These are phyloP conservation scores for Acanthacorydalis orientalis DNA, from an alignment of 2,888 invertebrate genomes.

Conservation along the genomic window DNA sequence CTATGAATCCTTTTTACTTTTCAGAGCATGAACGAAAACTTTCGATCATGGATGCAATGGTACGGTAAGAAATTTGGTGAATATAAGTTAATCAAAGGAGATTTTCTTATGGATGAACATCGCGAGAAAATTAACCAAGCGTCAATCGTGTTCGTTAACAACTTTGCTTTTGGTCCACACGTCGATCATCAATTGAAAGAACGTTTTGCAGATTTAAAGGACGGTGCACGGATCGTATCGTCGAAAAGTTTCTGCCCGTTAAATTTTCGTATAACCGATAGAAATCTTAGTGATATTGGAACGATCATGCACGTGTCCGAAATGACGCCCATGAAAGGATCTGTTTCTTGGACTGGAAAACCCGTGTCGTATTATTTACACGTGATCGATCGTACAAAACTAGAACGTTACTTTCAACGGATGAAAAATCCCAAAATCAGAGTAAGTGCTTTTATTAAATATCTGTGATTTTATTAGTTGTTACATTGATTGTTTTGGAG, in stretches of 20 bases:
- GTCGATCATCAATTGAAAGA: slow-evolving; percentile 96
- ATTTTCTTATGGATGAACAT: slow-evolving; percentile 84
- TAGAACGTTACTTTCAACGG: slow-evolving; percentile 91
- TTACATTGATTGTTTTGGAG: neutral
- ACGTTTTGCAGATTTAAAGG: slow-evolving; percentile 87
- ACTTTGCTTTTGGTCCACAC: slow-evolving; percentile 96
- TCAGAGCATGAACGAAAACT: slow-evolving; percentile 76
- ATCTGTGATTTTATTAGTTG: neutral
- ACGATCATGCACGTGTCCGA: slow-evolving; percentile 98
- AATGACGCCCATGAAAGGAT: slow-evolving; percentile 85
- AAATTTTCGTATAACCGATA: slow-evolving; percentile 93
- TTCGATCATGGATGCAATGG: slow-evolving; percentile 94
- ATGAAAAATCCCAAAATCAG: slow-evolving; percentile 77
- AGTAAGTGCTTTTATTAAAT: slow-evolving; percentile 20
- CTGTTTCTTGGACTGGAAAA: slow-evolving; percentile 98
- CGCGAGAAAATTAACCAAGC: slow-evolving; percentile 88
- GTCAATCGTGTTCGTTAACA: slow-evolving; percentile 96
- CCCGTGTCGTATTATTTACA: slow-evolving; percentile 98
- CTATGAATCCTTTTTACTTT: slow-evolving; percentile 14
- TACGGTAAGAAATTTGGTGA: slow-evolving; percentile 91
- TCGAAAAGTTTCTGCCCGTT: slow-evolving; percentile 98
- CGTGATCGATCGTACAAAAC: slow-evolving; percentile 90
- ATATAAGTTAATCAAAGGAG: slow-evolving; percentile 83
- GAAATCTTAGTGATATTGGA: slow-evolving; percentile 95
- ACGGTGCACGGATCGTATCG: slow-evolving; percentile 91